These are phyloP conservation scores for Poeciliopsis prolifica DNA, from an alignment of 2,113 vertebrate species.

Conservation along the genomic window DNA sequence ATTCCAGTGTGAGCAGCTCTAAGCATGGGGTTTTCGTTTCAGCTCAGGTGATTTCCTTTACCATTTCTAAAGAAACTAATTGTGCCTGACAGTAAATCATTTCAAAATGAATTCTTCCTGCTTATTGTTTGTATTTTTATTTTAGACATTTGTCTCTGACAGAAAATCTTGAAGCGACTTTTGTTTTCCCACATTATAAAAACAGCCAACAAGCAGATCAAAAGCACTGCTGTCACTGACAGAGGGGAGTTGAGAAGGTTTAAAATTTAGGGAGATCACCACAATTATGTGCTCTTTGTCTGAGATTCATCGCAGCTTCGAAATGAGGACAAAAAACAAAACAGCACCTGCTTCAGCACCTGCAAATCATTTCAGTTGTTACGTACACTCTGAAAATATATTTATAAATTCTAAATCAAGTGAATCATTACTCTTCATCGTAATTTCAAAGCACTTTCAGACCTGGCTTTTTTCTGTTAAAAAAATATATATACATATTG, in stretches of 20 bases:
- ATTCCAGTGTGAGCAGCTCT: not conserved
- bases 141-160: slow-evolving; percentile 7
- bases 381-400: not conserved
- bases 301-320: slow-evolving; percentile 16
- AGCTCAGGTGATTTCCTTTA: not conserved
- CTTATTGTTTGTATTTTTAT: not conserved
- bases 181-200: slow-evolving; percentile 12
- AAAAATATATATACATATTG: not conserved
- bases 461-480: not conserved
- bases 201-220: slow-evolving; percentile 18
- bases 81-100: not conserved
- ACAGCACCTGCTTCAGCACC: slow-evolving; percentile 1
- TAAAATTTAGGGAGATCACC: slow-evolving; percentile 19
- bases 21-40: not conserved
- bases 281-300: slow-evolving; percentile 32
- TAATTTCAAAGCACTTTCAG: not conserved
- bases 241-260: slow-evolving; percentile 16
- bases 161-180: slow-evolving; percentile 30
- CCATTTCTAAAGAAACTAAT: not conserved
- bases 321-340: not conserved
- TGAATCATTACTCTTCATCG: not conserved
- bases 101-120: slow-evolving; percentile 5
- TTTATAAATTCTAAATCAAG: too few relatives aligned
- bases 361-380: not conserved
- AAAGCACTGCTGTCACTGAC: slow-evolving; percentile 33